Conservation (phyloP, 2,797 vertebrate species). For the Phrynocephalus vlangalii region DNA sequence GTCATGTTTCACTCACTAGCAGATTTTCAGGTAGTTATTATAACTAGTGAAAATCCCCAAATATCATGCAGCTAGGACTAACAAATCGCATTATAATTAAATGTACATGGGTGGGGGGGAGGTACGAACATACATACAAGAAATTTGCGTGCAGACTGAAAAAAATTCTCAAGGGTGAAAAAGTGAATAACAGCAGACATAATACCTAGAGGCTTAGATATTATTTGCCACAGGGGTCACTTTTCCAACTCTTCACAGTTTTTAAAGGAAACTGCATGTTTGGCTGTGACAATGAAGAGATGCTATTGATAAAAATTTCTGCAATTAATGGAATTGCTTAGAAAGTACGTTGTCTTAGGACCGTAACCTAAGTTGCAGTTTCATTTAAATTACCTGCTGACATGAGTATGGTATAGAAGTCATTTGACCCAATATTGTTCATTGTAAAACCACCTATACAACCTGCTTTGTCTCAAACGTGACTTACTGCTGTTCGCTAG, state of each 20-base stretch:
- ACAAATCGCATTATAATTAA: conserved; percentile 50
- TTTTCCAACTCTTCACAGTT: conserved; percentile 35
- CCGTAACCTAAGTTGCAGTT: neutral
- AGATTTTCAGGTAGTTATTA: conserved; percentile 34
- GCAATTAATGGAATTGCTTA: neutral
- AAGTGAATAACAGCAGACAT: conserved; percentile 29
- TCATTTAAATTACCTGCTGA: conserved; percentile 27
- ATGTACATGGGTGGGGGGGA: conserved; percentile 34
- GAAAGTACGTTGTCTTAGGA: conserved; percentile 20
- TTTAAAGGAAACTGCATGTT: conserved; percentile 30
- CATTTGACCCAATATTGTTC: neutral
- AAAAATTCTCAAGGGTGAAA: conserved; percentile 15
- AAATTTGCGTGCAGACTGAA: conserved; percentile 13
- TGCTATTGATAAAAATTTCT: neutral
- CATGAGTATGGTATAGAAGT: neutral
- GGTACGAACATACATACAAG: conserved; percentile 30
- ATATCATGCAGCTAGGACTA: conserved; percentile 65
- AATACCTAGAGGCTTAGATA: conserved; percentile 17
- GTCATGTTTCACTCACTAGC: neutral
- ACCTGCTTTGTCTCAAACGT: neutral
- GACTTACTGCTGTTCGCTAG: neutral
- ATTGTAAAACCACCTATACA: neutral
- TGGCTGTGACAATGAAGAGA: conserved; percentile 23
- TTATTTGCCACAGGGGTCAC: conserved; percentile 23
- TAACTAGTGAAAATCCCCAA: neutral